phyloP scores from a whole-genome alignment of 2,888 invertebrate genomes.

The Dicycla oo region DNA sequence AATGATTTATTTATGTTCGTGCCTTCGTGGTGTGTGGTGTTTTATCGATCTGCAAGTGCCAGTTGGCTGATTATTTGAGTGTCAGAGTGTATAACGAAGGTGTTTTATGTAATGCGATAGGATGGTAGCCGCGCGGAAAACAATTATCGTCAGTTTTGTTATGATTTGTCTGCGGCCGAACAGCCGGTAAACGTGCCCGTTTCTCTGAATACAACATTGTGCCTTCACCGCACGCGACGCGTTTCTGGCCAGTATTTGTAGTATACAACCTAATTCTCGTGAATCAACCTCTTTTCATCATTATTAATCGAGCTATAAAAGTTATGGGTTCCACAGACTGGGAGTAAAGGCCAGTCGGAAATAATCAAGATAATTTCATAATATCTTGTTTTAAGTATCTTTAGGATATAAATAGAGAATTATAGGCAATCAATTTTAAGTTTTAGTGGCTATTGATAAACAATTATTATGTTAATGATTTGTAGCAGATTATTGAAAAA shows the following conservation, averaged over 20 bases:
- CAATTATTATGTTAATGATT: neutral
- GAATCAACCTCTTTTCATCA: constrained; percentile 41
- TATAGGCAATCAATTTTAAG: neutral
- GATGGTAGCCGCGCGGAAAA: constrained; percentile 38
- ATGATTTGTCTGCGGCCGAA: constrained; percentile 48
- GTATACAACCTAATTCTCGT: constrained; percentile 38
- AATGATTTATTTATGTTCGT: constrained; percentile 68
- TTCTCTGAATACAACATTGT: constrained; percentile 44
- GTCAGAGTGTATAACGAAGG: constrained; percentile 23
- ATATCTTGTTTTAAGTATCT: neutral
- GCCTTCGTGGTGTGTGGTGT: constrained; percentile 41
- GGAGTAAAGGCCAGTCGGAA: constrained; percentile 6
- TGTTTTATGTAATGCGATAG: constrained; percentile 66
- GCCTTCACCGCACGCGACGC: constrained; percentile 22
- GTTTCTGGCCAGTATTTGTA: constrained; percentile 38
- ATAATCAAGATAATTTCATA: neutral
- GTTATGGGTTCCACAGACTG: constrained; percentile 1
- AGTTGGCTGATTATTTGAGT: constrained; percentile 44
- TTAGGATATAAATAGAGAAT: constrained; percentile 4
- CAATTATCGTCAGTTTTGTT: constrained; percentile 49
- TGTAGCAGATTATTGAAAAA: neutral
- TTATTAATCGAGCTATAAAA: neutral
- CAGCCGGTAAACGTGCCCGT: constrained; percentile 42
- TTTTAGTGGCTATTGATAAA: constrained; percentile 4
- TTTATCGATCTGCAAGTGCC: constrained; percentile 65